Evolutionary conservation across 2,888 invertebrate species (phyloP).

Genomic region (Ypsolopha scabrella): DNA sequence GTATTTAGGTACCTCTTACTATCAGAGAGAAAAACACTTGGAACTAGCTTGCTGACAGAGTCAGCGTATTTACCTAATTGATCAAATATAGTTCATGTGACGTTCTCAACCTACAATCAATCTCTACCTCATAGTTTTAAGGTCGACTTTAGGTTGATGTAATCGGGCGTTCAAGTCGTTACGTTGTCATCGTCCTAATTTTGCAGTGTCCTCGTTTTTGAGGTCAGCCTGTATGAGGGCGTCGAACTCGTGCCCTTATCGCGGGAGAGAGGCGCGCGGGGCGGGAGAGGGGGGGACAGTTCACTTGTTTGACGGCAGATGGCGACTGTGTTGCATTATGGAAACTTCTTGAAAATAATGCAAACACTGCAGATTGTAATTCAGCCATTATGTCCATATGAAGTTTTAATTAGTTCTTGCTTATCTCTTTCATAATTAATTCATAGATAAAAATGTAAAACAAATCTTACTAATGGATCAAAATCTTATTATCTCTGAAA

Average conservation of each 20-base stretch:
- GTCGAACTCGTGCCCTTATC: conserved; percentile 71
- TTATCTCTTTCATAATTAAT: too few species aligned
- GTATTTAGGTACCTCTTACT: conserved; percentile 17
- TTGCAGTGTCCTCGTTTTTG: conserved; percentile 80
- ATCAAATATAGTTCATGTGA: conserved; percentile 61
- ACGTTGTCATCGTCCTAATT: conserved; percentile 70
- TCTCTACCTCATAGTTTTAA: conserved; percentile 21
- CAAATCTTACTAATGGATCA: too few species aligned
- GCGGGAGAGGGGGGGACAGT: conserved; percentile 22
- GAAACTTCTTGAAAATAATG: too few species aligned
- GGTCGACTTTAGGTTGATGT: conserved; percentile 38
- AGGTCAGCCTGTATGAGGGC: conserved; percentile 74
- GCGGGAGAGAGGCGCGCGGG: conserved; percentile 42
- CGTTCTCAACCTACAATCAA: conserved; percentile 18
- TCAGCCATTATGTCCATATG: too few species aligned
- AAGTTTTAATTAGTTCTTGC: too few species aligned
- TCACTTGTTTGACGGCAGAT: conserved; percentile 48
- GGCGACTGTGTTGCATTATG: conserved; percentile 21
- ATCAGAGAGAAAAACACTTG: conserved; percentile 52
- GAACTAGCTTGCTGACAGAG: conserved; percentile 54
- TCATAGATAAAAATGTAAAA: too few species aligned
- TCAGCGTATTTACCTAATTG: conserved; percentile 70
- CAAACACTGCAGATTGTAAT: too few species aligned
- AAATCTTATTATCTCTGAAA: too few species aligned
- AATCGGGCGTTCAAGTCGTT: conserved; percentile 54